phyloP scores from a whole-genome alignment of 2,797 vertebrate genomes.

The Dallia pectoralis region DNA sequence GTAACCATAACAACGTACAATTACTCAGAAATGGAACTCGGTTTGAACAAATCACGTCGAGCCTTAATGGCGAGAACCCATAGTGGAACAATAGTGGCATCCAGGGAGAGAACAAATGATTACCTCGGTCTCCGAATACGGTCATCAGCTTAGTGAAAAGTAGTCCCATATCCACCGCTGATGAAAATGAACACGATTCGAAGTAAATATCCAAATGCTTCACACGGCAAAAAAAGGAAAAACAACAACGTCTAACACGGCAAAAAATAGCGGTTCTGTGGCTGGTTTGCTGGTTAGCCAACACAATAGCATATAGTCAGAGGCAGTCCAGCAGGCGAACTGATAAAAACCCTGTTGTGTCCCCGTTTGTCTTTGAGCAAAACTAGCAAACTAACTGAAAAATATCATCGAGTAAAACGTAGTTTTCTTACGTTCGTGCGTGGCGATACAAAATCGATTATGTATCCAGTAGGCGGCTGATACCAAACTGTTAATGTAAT shows the following conservation, averaged over 20 bases:
- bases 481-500: not conserved
- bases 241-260: too few species aligned
- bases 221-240: not conserved
- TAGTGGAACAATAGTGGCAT: not conserved
- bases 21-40: not conserved
- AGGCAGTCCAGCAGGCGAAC: not conserved
- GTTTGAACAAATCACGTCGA: not conserved
- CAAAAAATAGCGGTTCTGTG: too few species aligned
- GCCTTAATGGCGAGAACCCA: not conserved
- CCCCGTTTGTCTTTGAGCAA: not conserved
- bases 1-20: not conserved
- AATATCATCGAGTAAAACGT: not conserved
- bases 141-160: constrained; percentile 77
- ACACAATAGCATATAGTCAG: not conserved
- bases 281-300: not conserved
- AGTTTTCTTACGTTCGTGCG: not conserved
- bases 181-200: not conserved
- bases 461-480: not conserved
- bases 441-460: not conserved
- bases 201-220: not conserved
- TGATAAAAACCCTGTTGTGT: not conserved
- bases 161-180: constrained; percentile 66
- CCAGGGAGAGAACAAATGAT: constrained; percentile 5
- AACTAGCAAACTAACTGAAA: not conserved
- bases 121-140: constrained; percentile 77